Base-by-base conservation (phyloP, 2,888 invertebrate genomes). In the Patella pellucida region DNA sequence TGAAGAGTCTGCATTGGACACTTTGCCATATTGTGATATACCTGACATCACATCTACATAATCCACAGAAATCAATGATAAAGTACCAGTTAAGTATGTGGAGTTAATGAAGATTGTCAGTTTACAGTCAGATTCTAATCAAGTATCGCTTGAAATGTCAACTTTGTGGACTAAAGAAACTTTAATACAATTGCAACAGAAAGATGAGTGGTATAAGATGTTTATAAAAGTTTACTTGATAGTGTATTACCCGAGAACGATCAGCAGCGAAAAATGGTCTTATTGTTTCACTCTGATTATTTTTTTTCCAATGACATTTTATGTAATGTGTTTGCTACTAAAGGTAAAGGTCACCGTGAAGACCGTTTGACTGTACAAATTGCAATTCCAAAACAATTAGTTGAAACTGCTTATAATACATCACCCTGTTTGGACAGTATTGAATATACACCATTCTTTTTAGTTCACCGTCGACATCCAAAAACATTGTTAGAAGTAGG, bases 311-410 rank as follows among this genome's bases (percentile, higher is more conserved):
- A 23, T 69, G 69, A 51, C 52, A 69, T 69, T 51, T 19, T 69
- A 50, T 69, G 7, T 69, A 51, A 50, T 69, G 69, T 69, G 27
- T 69, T 19, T 69, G 52, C 69, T 51, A 41, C 41, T n/a, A 69
- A 69, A 41, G 69, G 69, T 15, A 69, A 69, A 69, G 69, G 69
- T 51, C 69, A 69, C 41, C 69, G 69, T 9, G 69, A 41, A 51
- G 41, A 69, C 19, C 31, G 51, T 16, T 27, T 62, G n/a, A 62
- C 19, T 62, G 62, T 62, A 11, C 62, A 62, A 62, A 62, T 62
- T n/a, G 14, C 56, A 19, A 54, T 54, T 71, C 52, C 71, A 16
- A 54, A 54, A 16, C 19, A 52, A 50, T n/a, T 71, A 27, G 71
- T 54, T 15, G 16, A 31, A 52, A 31, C 23, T 54, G 56, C 62